These are phyloP conservation scores for Benitochromis conjunctus DNA, from an alignment of 2,113 vertebrate genomes.

Conservation along the genomic window DNA sequence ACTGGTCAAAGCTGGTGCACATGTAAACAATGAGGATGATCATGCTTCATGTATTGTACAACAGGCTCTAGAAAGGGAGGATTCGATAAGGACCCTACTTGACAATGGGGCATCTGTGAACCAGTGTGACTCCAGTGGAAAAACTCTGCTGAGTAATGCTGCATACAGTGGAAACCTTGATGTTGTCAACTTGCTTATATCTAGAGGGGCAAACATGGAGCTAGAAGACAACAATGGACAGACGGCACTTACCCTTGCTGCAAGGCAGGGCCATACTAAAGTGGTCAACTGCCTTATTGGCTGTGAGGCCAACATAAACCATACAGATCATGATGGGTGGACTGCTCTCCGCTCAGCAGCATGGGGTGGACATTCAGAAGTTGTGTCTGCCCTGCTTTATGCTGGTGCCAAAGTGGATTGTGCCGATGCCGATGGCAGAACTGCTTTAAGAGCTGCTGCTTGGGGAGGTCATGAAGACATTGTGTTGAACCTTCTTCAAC, in stretches of 20 bases:
- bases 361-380: constrained; percentile 96
- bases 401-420: constrained; percentile 96
- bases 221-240: constrained; percentile 89
- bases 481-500: constrained; percentile 92
- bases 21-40: constrained; percentile 90
- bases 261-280: constrained; percentile 95
- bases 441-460: constrained; percentile 89
- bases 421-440: constrained; percentile 90
- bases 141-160: constrained; percentile 89
- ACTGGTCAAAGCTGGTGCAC: constrained; percentile 93
- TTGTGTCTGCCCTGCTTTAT: constrained; percentile 92
- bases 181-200: constrained; percentile 90
- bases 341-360: constrained; percentile 92
- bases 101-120: constrained; percentile 93
- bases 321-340: constrained; percentile 96
- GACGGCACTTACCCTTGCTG: constrained; percentile 91
- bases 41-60: constrained; percentile 89
- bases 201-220: constrained; percentile 88
- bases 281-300: constrained; percentile 95
- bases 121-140: constrained; percentile 87
- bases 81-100: constrained; percentile 90
- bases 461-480: constrained; percentile 99
- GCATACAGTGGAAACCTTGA: constrained; percentile 94
- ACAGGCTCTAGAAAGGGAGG: constrained; percentile 93
- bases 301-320: constrained; percentile 91